phyloP scores from a whole-genome alignment of 1,140 invertebrate species.

The Trialeurodes vaporariorum region DNA sequence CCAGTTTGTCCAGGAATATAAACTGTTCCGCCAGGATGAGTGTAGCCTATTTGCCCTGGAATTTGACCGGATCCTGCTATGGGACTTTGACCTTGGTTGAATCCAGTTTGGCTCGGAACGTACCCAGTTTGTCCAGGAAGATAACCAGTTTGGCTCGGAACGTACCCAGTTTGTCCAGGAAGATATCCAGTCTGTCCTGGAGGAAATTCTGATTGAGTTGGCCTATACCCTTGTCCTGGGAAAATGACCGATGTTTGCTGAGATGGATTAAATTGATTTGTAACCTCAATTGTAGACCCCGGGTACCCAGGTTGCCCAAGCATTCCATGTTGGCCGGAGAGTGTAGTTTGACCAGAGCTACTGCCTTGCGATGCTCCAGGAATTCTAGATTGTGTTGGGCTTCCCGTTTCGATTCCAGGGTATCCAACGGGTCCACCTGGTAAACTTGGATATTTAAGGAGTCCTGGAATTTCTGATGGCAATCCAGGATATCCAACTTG shows the following conservation, averaged over 20 bases:
- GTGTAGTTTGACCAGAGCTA: constrained; percentile 13
- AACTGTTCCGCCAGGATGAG: background rate
- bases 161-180: background rate
- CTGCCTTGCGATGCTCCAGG: constrained; percentile 16
- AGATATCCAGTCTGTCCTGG: background rate
- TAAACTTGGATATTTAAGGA: constrained; percentile 6
- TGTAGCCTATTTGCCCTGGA: constrained; percentile 6
- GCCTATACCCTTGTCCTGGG: background rate
- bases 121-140: background rate
- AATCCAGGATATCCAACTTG: constrained; percentile 15
- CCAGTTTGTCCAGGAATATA: background rate
- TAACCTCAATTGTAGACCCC: constrained; percentile 13
- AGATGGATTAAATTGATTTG: too few relatives aligned
- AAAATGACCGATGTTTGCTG: too few relatives aligned
- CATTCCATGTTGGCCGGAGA: background rate
- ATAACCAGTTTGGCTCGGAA: background rate
- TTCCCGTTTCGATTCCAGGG: constrained; percentile 13
- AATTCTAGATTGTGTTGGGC: too few relatives aligned
- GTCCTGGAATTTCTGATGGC: constrained; percentile 9
- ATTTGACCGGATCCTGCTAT: constrained; percentile 2
- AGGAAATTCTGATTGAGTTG: background rate
- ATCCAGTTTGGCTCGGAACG: constrained; percentile 6
- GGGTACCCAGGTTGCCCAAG: constrained; percentile 15
- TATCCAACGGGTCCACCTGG: constrained; percentile 16
- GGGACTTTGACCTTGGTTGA: background rate